Evolutionary conservation across 2,797 vertebrate species (phyloP).

Genomic region (Halcyon leucocephala): DNA sequence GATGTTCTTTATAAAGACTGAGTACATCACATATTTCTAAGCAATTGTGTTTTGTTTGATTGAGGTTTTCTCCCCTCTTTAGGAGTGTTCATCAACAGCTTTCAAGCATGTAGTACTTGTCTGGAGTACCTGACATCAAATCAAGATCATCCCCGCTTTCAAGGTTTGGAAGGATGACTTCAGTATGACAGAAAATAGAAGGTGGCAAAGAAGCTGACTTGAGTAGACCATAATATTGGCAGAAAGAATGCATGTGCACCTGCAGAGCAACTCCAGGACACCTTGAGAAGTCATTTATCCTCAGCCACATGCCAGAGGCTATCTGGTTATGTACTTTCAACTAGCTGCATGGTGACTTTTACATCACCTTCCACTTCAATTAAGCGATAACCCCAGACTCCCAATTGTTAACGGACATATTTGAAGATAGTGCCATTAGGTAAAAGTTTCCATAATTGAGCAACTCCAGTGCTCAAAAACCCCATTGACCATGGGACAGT

Average conservation of each 20-base stretch:
- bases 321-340: not conserved
- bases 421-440: not conserved
- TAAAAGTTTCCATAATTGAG: not conserved
- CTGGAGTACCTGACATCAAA: not conserved
- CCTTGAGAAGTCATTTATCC: not conserved
- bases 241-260: not conserved
- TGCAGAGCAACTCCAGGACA: not conserved
- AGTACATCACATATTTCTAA: not conserved
- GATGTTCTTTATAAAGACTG: not conserved
- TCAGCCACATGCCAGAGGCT: not conserved
- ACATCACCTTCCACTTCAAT: not conserved
- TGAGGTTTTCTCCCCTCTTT: not conserved
- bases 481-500: not conserved
- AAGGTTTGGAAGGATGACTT: not conserved
- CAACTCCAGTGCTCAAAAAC: not conserved
- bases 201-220: not conserved
- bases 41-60: not conserved
- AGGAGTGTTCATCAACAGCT: not conserved
- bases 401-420: not conserved
- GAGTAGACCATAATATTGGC: not conserved
- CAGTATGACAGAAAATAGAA: not conserved
- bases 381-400: fast-evolving
- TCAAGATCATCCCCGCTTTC: not conserved
- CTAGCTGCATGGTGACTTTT: fast-evolving
- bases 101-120: not conserved